A percentile compares a stretch with the other conserved stretches of the same genome.
Conservation (phyloP, 2,113 vertebrate species). For the Laticauda colubrina region DNA sequence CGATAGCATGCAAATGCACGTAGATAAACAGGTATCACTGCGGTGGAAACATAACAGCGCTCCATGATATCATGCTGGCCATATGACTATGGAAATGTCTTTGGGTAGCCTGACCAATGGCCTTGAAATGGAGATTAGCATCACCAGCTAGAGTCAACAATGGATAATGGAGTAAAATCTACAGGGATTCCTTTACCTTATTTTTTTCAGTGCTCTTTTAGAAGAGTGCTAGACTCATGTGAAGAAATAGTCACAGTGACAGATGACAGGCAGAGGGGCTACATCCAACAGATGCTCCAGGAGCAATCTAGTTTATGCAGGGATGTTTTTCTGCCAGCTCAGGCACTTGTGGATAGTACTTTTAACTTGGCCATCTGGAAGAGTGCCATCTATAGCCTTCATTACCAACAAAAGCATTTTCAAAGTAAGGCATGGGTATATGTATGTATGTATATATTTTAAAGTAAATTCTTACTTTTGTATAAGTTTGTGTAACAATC, state of each 20-base stretch:
- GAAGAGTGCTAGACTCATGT: not conserved
- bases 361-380: not conserved
- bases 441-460: constrained; percentile 12
- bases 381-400: constrained; percentile 13
- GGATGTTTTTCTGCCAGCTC: not conserved
- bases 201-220: not conserved
- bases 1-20: not conserved
- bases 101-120: not conserved
- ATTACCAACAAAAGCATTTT: constrained; percentile 29
- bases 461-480: constrained; percentile 37
- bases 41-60: not conserved
- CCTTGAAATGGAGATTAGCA: not conserved
- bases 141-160: not conserved
- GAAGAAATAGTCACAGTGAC: not conserved
- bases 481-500: constrained; percentile 27
- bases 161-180: not conserved
- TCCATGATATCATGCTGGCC: not conserved
- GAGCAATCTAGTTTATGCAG: not conserved
- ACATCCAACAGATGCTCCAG: not conserved
- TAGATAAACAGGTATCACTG: not conserved
- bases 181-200: not conserved
- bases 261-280: not conserved
- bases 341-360: not conserved
- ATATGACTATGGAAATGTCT: not conserved
- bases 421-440: constrained; percentile 3